Evolutionary conservation across 1,140 invertebrate species (phyloP), one percentile per base, ranked within the genome.

Genomic region (Doryteuthis pealeii): DNA sequence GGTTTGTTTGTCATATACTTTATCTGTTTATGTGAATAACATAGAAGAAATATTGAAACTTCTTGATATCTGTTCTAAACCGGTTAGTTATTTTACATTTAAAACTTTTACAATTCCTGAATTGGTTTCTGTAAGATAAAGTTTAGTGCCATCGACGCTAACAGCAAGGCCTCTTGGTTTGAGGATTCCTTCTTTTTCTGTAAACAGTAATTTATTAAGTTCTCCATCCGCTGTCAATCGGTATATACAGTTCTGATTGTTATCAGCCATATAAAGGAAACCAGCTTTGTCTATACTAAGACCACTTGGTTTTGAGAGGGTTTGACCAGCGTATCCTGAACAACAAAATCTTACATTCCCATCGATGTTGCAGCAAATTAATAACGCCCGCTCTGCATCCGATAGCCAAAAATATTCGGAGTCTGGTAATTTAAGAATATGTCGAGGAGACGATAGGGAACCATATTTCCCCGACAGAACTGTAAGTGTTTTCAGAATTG

Each of bases 31-130:
- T n/a, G n/a, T n/a, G n/a, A n/a, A n/a, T n/a, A n/a, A n/a, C n/a
- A n/a, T n/a, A n/a, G n/a, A n/a, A n/a, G n/a, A n/a, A n/a, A n/a
- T n/a, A n/a, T n/a, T n/a, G n/a, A n/a, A n/a, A n/a, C n/a, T n/a
- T n/a, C n/a, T n/a, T n/a, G n/a, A n/a, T n/a, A n/a, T n/a, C n/a
- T n/a, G n/a, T n/a, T n/a, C n/a, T n/a, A 40, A 40, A 40, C 10
- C 35, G 10, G 10, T 40, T 5, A 5, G 10, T 40, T 40, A 40
- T 62, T 62, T 22, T 5, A n/a, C 18, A 62, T 28, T 22, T 22
- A 62, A 62, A 22, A 62, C 54, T 62, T 62, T 62, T 28, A 62
- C 54, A 28, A 62, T 62, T 6, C 54, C 54, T 22, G 54, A 62
- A 62, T 62, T 18, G 26, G 18, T n/a, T 62, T 62, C 54, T 0